Percentiles rank a stretch among this genome's conserved stretches.
Evolutionary conservation across 2,113 vertebrate species (phyloP).

Genomic region (Rafetus swinhoei): DNA sequence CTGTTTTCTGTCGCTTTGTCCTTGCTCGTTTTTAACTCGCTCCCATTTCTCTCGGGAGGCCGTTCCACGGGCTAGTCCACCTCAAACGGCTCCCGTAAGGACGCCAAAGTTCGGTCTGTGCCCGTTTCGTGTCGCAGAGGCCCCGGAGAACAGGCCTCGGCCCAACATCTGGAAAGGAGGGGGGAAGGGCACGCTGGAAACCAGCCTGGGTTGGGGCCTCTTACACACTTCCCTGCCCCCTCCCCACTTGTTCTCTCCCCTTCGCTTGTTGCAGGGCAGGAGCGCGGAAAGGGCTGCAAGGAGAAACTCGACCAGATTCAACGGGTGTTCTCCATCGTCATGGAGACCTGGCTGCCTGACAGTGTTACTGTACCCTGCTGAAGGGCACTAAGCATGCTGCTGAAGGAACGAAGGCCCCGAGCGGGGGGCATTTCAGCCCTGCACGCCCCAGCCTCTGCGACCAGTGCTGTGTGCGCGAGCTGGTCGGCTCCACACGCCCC

Average conservation of each 20-base stretch:
- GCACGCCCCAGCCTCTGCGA: too few relatives aligned
- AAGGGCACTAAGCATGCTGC: not conserved
- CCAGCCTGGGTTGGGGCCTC: not conserved
- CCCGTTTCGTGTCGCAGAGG: not conserved
- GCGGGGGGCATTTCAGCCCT: not conserved
- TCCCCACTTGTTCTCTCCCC: not conserved
- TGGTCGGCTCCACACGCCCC: not conserved
- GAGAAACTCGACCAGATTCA: not conserved
- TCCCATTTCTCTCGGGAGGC: not conserved
- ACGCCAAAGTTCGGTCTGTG: not conserved
- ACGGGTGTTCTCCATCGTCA: fast-evolving
- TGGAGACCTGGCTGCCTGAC: not conserved
- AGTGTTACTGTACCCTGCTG: fast-evolving
- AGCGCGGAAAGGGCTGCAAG: not conserved
- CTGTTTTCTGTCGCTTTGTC: not conserved
- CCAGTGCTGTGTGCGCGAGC: not conserved
- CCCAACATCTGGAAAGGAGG: not conserved
- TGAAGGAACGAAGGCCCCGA: not conserved
- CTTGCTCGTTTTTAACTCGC: not conserved
- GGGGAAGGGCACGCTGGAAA: not conserved
- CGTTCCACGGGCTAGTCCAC: not conserved
- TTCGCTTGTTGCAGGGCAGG: not conserved
- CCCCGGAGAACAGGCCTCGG: not conserved
- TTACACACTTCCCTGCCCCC: not conserved
- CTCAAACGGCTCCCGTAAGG: not conserved